These are phyloP conservation scores for Lasioglossum baleicum DNA, from an alignment of 1,140 invertebrate genomes.

Conservation along the genomic window DNA sequence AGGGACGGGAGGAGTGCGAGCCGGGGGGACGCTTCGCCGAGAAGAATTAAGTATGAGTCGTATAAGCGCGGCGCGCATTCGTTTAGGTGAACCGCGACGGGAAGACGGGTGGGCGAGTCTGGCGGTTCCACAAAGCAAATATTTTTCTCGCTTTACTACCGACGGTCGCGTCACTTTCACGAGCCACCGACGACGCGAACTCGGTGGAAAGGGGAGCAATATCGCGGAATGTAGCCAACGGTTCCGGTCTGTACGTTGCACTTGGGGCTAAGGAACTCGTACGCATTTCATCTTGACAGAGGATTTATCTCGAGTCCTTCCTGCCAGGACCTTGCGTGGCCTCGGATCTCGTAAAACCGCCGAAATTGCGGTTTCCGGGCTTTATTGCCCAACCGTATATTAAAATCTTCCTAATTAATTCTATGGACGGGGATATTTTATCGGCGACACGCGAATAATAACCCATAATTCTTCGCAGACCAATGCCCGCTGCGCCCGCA, in stretches of 20 bases:
- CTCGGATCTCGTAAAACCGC: constrained; percentile 36
- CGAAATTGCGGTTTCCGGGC: constrained; percentile 35
- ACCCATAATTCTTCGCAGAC: neutral
- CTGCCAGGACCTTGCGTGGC: constrained; percentile 21
- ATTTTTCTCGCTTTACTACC: constrained; percentile 65
- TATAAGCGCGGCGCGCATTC: neutral
- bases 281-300: constrained; percentile 37
- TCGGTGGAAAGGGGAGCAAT: constrained; percentile 60
- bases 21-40: neutral
- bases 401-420: constrained; percentile 45
- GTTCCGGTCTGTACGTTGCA: constrained; percentile 42
- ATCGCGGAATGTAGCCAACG: constrained; percentile 54
- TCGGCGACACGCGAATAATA: constrained; percentile 25
- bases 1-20: neutral
- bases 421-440: constrained; percentile 26
- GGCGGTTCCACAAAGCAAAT: constrained; percentile 66
- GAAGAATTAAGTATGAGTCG: constrained; percentile 27
- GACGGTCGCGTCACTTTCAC: constrained; percentile 45
- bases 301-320: constrained; percentile 41
- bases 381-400: constrained; percentile 29
- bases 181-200: constrained; percentile 41
- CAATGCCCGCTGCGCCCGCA: too few relatives aligned
- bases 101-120: constrained; percentile 40
- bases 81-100: constrained; percentile 1
- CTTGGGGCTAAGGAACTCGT: constrained; percentile 57